Conservation (phyloP, 2,113 vertebrate genomes). For the Murina feae region DNA sequence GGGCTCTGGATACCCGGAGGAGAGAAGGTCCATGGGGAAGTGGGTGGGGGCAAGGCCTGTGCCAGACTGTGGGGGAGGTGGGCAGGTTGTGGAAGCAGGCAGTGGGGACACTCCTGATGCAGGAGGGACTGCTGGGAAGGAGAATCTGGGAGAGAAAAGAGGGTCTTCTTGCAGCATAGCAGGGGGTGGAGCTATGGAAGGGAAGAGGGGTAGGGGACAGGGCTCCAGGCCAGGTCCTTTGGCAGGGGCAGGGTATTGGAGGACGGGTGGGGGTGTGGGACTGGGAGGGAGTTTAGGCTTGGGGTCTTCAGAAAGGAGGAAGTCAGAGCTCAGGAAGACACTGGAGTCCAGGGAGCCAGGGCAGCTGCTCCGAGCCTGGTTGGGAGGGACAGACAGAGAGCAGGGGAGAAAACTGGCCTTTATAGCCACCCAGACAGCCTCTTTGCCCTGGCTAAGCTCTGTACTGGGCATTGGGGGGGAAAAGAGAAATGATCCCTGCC, state of each 20-base stretch:
- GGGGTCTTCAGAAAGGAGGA: conserved; percentile 66
- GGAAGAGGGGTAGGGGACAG: neutral
- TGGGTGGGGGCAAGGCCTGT: conserved; percentile 50
- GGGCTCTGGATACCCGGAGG: conserved; percentile 65
- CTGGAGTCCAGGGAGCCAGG: conserved; percentile 69
- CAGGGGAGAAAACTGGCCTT: neutral
- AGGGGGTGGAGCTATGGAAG: neutral
- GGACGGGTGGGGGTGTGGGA: conserved; percentile 15
- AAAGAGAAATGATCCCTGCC: neutral
- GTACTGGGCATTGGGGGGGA: neutral
- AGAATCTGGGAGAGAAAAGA: conserved; percentile 65
- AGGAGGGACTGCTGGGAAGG: conserved; percentile 27
- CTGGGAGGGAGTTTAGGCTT: conserved; percentile 63
- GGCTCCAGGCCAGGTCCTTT: conserved; percentile 31
- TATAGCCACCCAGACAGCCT: neutral
- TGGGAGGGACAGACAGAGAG: neutral
- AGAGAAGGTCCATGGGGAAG: conserved; percentile 69
- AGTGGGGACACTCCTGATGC: conserved; percentile 3
- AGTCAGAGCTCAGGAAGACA: conserved; percentile 66
- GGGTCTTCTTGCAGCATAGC: neutral
- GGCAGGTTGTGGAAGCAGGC: conserved; percentile 72
- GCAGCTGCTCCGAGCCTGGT: conserved; percentile 69
- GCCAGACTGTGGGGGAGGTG: conserved; percentile 1
- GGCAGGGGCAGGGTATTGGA: neutral
- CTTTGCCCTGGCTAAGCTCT: neutral